Base-by-base conservation (phyloP, 2,113 vertebrate genomes). In the Gopherus flavomarginatus region DNA sequence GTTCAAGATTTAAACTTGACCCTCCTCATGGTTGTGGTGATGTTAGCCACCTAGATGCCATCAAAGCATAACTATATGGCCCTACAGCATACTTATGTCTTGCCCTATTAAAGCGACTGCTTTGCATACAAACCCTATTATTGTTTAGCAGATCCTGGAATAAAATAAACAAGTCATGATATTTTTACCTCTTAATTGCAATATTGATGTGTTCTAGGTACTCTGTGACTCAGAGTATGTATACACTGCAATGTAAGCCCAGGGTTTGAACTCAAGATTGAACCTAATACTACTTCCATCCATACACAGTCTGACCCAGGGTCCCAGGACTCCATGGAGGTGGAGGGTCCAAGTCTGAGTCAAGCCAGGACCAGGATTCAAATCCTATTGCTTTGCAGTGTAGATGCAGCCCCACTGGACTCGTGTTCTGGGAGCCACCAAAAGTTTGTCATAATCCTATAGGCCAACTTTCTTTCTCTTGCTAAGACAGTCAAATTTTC, bases 1-100 rank as follows among this genome's bases (percentile, higher is more conserved):
- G 26, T 54, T 22, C 29, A 5, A 50, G 83, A 91, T 96, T 90
- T 90, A 47, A 92, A 86, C 81, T 44, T 85, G 90, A 92, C 72
- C 44, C 47, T 88, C 42, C 0, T 29, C 84, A 88, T 12, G 12
- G 24, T 13, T 42, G n/a, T 44, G 31, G 57, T 24, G 17, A 9
- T 49, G 12, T 50, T 56, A 92, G 29, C 57, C n/a, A 85, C 78
- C 1, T 10, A 44, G 13, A 85, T 90, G 50, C 56, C 2, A 3
- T 52, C 62, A 78, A 2, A 2, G 29, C 21, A 24, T 1, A 56
- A 24, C 27, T n/a, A n/a, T n/a, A 69, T 84, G 27, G 27, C 89
- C 29, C 72, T 53, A 62, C 56, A 57, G 29, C 10, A 65, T 4
- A 26, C 83, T 86, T 94, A 94, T 94, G 81, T 90, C 69, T 79